A percentile compares a stretch with the other conserved stretches of the same genome.
Evolutionary conservation across 2,888 invertebrate genomes (phyloP).

Genomic region (Drosophila mercatorum): DNA sequence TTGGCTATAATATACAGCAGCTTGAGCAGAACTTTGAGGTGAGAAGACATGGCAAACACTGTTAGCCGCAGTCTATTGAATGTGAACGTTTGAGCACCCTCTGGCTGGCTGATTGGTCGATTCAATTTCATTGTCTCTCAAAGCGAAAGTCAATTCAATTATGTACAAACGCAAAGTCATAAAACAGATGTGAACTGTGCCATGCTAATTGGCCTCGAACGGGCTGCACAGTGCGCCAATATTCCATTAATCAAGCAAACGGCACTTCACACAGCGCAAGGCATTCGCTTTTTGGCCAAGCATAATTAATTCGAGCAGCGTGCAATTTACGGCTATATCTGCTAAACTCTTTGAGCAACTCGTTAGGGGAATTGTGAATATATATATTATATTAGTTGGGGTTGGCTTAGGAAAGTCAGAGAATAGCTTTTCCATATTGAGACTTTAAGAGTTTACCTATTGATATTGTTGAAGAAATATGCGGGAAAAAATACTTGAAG

Average conservation of each 20-base stretch:
- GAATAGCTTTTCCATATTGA: background rate
- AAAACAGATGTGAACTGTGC: conserved; percentile 4
- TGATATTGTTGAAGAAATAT: no score
- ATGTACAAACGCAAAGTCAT: background rate
- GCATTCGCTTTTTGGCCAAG: background rate
- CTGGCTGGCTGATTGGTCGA: background rate
- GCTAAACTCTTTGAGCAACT: background rate
- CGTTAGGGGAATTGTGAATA: background rate
- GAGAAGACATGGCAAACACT: conserved; percentile 9
- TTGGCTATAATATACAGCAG: conserved; percentile 4
- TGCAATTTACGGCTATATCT: conserved; percentile 2
- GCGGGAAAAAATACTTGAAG: no score
- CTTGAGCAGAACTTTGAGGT: background rate
- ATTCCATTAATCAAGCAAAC: conserved; percentile 26
- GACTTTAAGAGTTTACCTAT: no score
- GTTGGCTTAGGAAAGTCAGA: background rate
- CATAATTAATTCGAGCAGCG: conserved; percentile 13
- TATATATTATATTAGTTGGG: background rate
- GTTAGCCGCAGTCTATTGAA: background rate
- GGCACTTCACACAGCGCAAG: background rate
- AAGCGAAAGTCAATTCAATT: conserved; percentile 5
- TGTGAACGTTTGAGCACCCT: background rate
- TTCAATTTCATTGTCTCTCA: background rate
- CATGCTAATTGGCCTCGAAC: conserved; percentile 6
- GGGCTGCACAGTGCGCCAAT: background rate